phyloP scores from a whole-genome alignment of 2,888 invertebrate genomes.

The Brenthis ino region DNA sequence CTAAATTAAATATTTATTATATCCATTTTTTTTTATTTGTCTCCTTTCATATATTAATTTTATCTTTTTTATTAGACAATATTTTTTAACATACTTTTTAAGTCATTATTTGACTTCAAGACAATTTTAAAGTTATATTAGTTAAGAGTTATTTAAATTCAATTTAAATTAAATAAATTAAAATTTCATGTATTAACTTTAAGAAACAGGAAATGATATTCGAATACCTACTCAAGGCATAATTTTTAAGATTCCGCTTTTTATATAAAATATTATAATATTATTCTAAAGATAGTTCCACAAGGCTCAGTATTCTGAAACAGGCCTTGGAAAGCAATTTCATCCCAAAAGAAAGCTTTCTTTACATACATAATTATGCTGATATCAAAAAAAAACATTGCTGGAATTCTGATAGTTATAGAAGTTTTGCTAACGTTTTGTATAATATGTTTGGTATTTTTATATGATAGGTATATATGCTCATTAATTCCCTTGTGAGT shows the following conservation, averaged over 20 bases:
- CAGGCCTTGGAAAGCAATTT: background rate
- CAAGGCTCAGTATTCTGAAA: background rate
- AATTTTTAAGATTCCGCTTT: background rate
- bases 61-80: no score
- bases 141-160: background rate
- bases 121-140: no score
- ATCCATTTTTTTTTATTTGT: no score
- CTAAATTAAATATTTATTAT: no score
- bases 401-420: background rate
- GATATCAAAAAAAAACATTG: background rate
- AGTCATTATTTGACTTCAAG: no score
- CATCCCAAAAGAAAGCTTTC: background rate
- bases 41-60: no score
- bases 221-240: background rate
- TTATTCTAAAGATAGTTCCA: constrained; percentile 4
- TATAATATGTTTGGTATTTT: background rate
- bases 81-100: no score
- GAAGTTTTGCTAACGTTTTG: background rate
- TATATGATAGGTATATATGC: no score
- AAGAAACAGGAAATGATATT: background rate
- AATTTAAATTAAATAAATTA: background rate
- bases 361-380: background rate
- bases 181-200: no score
- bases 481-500: no score
- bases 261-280: constrained; percentile 6